Evolutionary conservation across 1,140 invertebrate genomes (phyloP), one percentile per base, ranked within the genome.

Genomic region (Anoplophora glabripennis): DNA sequence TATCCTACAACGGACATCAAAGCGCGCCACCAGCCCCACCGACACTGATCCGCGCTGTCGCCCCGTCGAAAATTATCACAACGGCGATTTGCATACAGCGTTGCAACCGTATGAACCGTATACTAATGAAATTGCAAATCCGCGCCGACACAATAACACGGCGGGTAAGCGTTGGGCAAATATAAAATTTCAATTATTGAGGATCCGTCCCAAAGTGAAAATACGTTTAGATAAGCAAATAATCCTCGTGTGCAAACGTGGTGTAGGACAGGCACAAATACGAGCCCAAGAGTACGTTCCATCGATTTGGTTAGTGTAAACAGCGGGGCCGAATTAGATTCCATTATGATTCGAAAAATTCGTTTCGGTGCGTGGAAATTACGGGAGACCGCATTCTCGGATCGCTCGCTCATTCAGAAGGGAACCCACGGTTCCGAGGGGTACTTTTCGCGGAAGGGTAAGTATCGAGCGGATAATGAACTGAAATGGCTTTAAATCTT

Each of bases 91-190:
- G 56, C 56, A 58, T 58, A 58, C 21, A 11, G 33, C 36, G 56
- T 35, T 58, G 56, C 56, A 58, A 58, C 56, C 40, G 47, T 47
- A 58, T 58, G 18, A 58, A 51, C n/a, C n/a, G n/a, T n/a, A n/a
- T 37, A 58, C 56, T 58, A 58, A 58, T 58, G 56, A 58, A 58
- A 58, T 58, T 58, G 56, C 56, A 58, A 58, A 58, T 58, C 56
- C 51, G 47, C 36, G 15, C n/a, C 46, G 37, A 36, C 47, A n/a
- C 54, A 41, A 33, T 49, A 10, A 46, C 44, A 34, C 21, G 54
- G 35, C 48, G 21, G 21, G 5, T 28, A 57, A 57, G 48, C 54
- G 40, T 35, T 57, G 44, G 40, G 56, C 51, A 58, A 58, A 58
- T 58, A 58, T 58, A 58, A 58, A 58, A 58, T 58, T 58, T 52